Percentiles rank a stretch among this genome's conserved stretches.
These are phyloP conservation scores for Heliconius erato DNA, from an alignment of 2,888 invertebrate species.

Conservation along the genomic window DNA sequence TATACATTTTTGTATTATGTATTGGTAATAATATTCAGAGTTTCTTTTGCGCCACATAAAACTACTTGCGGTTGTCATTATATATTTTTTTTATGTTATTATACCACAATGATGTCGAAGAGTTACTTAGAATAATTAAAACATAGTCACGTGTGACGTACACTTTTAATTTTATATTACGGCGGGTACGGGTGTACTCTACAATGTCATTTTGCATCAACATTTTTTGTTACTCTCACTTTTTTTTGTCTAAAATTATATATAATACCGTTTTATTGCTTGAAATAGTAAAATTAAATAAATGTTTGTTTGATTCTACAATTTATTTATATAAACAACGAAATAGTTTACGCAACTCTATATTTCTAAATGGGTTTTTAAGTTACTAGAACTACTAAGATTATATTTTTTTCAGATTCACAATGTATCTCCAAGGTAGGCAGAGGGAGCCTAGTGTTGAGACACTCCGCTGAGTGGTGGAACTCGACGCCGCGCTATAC, in stretches of 20 bases:
- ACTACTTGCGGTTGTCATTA: neutral
- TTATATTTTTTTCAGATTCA: too few relatives aligned
- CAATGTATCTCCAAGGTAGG: too few relatives aligned
- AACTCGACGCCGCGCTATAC: too few relatives aligned
- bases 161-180: conserved; percentile 12
- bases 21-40: neutral
- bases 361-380: too few relatives aligned
- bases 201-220: neutral
- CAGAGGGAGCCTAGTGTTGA: too few relatives aligned
- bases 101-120: neutral
- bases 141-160: conserved; percentile 18
- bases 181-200: neutral
- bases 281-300: too few relatives aligned
- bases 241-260: neutral
- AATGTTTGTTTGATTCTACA: too few relatives aligned
- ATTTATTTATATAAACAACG: too few relatives aligned
- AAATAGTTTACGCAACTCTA: too few relatives aligned
- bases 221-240: neutral
- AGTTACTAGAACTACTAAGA: too few relatives aligned
- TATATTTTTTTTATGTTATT: neutral
- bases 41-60: neutral
- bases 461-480: too few relatives aligned
- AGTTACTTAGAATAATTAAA: conserved; percentile 17
- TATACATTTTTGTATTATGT: neutral
- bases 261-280: too few relatives aligned